These are phyloP conservation scores for Porites cylindrica DNA, from an alignment of 92 coral and sea anemone genomes.

Conservation along the genomic window DNA sequence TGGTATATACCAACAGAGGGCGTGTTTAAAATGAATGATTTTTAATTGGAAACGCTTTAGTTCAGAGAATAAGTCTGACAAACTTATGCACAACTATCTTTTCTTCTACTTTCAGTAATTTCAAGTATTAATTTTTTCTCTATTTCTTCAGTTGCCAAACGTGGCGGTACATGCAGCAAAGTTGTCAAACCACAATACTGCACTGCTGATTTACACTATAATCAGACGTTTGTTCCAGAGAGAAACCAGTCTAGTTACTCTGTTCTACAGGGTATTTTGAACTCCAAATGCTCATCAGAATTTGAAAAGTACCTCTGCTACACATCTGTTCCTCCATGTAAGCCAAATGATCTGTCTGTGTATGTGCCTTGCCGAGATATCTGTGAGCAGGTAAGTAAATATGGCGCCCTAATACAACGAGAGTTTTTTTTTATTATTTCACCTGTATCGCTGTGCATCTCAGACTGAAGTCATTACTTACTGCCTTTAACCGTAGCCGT, in stretches of 20 bases:
- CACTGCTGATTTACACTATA: constrained; percentile 59
- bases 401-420: no score
- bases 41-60: no score
- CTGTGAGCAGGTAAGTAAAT: constrained; percentile 46
- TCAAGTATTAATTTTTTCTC: background rate
- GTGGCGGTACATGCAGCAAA: constrained; percentile 35
- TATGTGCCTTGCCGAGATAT: constrained; percentile 68
- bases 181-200: constrained; percentile 44
- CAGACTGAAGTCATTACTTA: no score
- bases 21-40: no score
- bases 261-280: constrained; percentile 29
- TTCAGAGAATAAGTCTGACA: no score
- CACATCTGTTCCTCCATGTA: constrained; percentile 71
- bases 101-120: background rate
- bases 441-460: no score
- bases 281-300: constrained; percentile 58
- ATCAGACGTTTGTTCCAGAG: constrained; percentile 63
- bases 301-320: constrained; percentile 70
- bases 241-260: constrained; percentile 16
- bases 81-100: no score
- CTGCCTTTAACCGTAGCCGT: no score
- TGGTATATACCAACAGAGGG: no score
- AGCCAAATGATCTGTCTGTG: constrained; percentile 57
- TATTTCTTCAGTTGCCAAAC: constrained; percentile 10
- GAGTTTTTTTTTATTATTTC: no score